phyloP scores from a whole-genome alignment of 2,113 vertebrate genomes.

The Proterorhinus semilunaris region DNA sequence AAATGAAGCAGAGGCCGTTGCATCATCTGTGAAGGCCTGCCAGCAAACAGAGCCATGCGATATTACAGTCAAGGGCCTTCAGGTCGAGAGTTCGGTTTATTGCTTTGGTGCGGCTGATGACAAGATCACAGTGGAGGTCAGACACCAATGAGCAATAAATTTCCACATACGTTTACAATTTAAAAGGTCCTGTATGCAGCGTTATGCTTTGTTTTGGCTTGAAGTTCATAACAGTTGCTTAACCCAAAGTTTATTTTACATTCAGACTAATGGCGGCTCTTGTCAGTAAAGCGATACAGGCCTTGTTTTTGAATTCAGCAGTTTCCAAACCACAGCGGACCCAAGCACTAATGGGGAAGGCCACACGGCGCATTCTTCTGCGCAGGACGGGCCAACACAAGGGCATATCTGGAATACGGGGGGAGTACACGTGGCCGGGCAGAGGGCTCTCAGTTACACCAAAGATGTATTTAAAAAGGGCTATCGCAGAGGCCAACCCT shows the following conservation, averaged over 20 bases:
- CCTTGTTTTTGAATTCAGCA: conserved; percentile 57
- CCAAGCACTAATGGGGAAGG: conserved; percentile 67
- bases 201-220: no score
- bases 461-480: conserved; percentile 75
- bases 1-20: conserved; percentile 54
- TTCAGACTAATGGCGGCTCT: not conserved
- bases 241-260: not conserved
- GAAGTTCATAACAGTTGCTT: no score
- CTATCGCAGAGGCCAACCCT: conserved; percentile 67
- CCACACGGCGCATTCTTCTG: conserved; percentile 65
- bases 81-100: conserved; percentile 74
- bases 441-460: conserved; percentile 73
- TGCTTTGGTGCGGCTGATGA: conserved; percentile 72
- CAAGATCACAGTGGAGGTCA: conserved; percentile 72
- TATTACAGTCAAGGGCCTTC: conserved; percentile 67
- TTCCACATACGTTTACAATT: not conserved
- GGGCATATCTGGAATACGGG: conserved; percentile 72
- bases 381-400: conserved; percentile 66
- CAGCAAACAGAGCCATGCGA: conserved; percentile 53
- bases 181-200: no score
- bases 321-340: conserved; percentile 54
- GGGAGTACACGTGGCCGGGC: conserved; percentile 58
- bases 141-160: conserved; percentile 36
- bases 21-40: conserved; percentile 55
- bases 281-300: conserved; percentile 27